Conservation (phyloP, 2,797 vertebrate species). For the Holocentrus rufus region DNA sequence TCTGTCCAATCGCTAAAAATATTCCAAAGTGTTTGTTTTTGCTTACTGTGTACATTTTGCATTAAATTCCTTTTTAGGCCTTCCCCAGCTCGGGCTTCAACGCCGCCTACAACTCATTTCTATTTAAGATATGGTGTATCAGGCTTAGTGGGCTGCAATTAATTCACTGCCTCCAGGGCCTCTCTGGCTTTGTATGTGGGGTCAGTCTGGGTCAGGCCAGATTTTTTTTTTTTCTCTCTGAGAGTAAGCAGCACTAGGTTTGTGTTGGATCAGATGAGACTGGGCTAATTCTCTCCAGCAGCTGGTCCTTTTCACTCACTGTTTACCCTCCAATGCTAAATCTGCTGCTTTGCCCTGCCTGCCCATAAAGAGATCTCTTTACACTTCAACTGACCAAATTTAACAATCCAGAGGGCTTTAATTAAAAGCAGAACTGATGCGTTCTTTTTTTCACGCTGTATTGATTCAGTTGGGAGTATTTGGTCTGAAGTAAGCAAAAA, state of each 20-base stretch:
- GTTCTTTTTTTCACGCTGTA: constrained; percentile 54
- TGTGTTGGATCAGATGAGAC: constrained; percentile 81
- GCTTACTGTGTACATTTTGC: constrained; percentile 54
- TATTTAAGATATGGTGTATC: constrained; percentile 79
- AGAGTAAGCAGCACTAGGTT: constrained; percentile 80
- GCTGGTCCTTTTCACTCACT: constrained; percentile 84
- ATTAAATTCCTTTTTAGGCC: constrained; percentile 56
- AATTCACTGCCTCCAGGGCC: constrained; percentile 83
- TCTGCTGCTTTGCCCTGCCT: constrained; percentile 72
- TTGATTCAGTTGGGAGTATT: constrained; percentile 67
- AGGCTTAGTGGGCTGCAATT: constrained; percentile 82
- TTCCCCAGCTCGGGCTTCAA: constrained; percentile 38
- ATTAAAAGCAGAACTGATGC: constrained; percentile 76
- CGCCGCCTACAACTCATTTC: constrained; percentile 64
- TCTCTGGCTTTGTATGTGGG: constrained; percentile 82
- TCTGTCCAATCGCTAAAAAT: constrained; percentile 30
- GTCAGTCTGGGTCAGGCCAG: constrained; percentile 83
- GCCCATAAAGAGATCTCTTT: constrained; percentile 78
- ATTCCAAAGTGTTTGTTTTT: constrained; percentile 61
- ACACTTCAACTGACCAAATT: constrained; percentile 76
- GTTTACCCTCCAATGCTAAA: constrained; percentile 82
- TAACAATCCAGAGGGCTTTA: constrained; percentile 75
- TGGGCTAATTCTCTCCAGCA: constrained; percentile 84
- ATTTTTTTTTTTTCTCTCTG: constrained; percentile 72
- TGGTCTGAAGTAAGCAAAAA: constrained; percentile 65